A percentile compares a stretch with the other conserved stretches of the same genome.
phyloP scores from a whole-genome alignment of 2,797 vertebrate species.

The Falco rusticolus region DNA sequence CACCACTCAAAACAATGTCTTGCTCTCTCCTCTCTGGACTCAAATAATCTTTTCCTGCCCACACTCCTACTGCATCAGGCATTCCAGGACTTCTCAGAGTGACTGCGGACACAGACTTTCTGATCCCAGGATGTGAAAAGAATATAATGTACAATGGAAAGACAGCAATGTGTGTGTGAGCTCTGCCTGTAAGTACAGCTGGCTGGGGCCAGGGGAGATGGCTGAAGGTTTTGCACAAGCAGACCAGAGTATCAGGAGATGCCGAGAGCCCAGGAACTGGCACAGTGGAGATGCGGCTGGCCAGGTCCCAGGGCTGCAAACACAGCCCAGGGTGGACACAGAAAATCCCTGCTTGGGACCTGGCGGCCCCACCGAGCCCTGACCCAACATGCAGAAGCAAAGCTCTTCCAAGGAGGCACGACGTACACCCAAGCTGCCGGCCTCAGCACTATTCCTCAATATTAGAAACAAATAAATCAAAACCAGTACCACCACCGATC shows the following conservation, averaged over 20 bases:
- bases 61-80: not conserved
- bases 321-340: accelerated
- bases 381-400: not conserved
- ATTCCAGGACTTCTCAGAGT: not conserved
- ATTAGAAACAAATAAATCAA: not conserved
- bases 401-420: not conserved
- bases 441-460: not conserved
- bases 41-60: not conserved
- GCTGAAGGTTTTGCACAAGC: not conserved
- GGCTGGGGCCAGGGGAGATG: not conserved
- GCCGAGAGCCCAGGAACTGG: not conserved
- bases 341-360: not conserved
- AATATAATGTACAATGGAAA: not conserved
- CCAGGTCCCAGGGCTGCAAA: not conserved
- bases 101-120: not conserved
- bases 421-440: not conserved
- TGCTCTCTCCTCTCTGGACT: not conserved
- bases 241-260: not conserved
- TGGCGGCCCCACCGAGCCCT: not conserved
- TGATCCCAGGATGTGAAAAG: not conserved
- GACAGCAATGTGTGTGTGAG: not conserved
- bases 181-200: not conserved
- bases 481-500: not conserved
- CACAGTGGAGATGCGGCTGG: not conserved
- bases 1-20: accelerated